Evolutionary conservation across 2,113 vertebrate species (phyloP), one percentile per base, ranked within the genome.

Genomic region (Tenrec ecaudatus): DNA sequence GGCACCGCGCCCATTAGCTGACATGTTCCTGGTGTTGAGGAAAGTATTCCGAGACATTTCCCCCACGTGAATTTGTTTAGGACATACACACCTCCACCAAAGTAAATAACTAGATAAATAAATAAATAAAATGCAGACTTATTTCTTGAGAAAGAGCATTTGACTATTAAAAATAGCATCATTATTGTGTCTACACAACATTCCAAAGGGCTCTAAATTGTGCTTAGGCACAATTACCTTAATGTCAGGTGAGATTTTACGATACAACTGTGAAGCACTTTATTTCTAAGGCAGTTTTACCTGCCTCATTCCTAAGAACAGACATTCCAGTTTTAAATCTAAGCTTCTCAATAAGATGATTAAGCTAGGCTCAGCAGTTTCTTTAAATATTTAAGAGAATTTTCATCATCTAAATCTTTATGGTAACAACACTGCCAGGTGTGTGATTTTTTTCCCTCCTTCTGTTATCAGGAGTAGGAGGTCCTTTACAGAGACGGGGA

Each of bases 351-450:
- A 92, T 95, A 97, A 90, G 62, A 96, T 93, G 94, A 95, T 96
- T 94, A 97, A 96, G 94, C 93, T 71, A 75, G 86, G 86, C 88
- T 95, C 86, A 89, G 94, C 93, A 95, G 94, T 95, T 95, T 95
- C 93, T 96, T 94, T 95, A 96, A 96, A 96, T 97, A 96, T 97
- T 96, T 95, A 93, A 93, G 73, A 92, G 83, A 94, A 94, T 96
- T 93, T 96, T 96, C 90, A 88, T 95, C 88, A 66, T 84, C 88
- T 95, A 96, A 94, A 92, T 95, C 95, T 95, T 96, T 91, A 95
- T 91, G 90, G 88, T 38, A 90, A 92, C 78, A 93, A 90, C 25
- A 91, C 14, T 60, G 29, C 27, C 64, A 95, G 95, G 94, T 84
- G 27, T 0, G 60, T 53, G 60, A 62, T 40, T 92, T 94, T 90